These are phyloP conservation scores for Linyphia triangularis DNA, from an alignment of 2,888 invertebrate species.

Conservation along the genomic window DNA sequence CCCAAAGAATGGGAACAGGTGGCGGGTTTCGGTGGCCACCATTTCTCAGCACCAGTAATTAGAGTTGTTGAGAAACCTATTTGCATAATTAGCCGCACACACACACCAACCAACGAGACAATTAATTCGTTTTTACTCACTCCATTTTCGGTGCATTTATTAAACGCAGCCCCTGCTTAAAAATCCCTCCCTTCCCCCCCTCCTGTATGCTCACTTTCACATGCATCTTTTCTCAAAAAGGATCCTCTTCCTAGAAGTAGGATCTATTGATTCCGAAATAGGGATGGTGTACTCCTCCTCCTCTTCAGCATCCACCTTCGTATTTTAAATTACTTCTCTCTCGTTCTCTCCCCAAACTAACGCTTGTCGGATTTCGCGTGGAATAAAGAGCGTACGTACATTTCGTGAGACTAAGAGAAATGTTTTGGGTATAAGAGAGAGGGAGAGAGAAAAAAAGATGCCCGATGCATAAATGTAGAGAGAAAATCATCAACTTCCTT, in stretches of 20 bases:
- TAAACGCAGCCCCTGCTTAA: slow-evolving; percentile 40
- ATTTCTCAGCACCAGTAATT: slow-evolving; percentile 54
- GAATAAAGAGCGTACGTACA: not conserved
- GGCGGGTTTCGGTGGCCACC: slow-evolving; percentile 26
- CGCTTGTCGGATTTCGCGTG: slow-evolving; percentile 10
- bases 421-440: not conserved
- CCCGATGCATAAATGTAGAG: slow-evolving; percentile 6
- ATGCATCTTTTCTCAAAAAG: slow-evolving; percentile 6
- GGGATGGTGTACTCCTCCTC: slow-evolving; percentile 38
- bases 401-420: slow-evolving; percentile 37
- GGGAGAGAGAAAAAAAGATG: not conserved
- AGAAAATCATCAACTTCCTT: not conserved
- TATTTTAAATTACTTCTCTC: slow-evolving; percentile 66
- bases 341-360: slow-evolving; percentile 32
- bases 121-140: slow-evolving; percentile 72
- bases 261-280: slow-evolving; percentile 24
- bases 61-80: slow-evolving; percentile 73
- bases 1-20: slow-evolving; percentile 59
- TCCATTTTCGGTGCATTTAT: not conserved
- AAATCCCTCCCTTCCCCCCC: slow-evolving; percentile 13
- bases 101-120: slow-evolving; percentile 48
- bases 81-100: slow-evolving; percentile 69
- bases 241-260: not conserved
- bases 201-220: not conserved
- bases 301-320: not conserved